Evolutionary conservation across 1,140 invertebrate genomes (phyloP), one percentile per base, ranked within the genome.

Genomic region (Theocolax elegans): DNA sequence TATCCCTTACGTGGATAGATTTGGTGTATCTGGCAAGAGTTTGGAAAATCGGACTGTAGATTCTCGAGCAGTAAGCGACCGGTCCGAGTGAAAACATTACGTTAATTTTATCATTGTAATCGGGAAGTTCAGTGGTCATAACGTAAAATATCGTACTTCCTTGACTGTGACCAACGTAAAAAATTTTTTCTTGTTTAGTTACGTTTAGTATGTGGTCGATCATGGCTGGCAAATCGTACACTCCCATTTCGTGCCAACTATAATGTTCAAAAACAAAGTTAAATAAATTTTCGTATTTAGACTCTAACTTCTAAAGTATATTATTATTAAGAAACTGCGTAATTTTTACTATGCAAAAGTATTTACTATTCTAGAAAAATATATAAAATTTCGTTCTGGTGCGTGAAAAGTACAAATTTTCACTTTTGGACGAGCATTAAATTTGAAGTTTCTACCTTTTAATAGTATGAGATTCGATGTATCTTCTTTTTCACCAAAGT

Each of bases 121-220:
- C 85, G 0, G 89, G 87, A 51, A 79, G 76, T 25, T 81, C 75
- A 23, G 86, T 82, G 27, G 87, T 76, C 73, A 88, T 75, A 1
- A 87, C 83, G 53, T 87, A 83, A n/a, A 88, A 79, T 12, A 87
- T 75, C 0, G 88, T 87, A 1, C 89, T 91, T 8, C 92, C 92
- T 86, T 93, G 91, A 0, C 91, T 92, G 77, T 90, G 89, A 2
- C 87, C 88, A 3, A 88, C 74, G 72, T 91, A 92, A 65, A 84
- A 86, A 2, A 92, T 44, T 58, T 88, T 78, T 12, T 77, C 64
- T n/a, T 81, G 75, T 1, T 81, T 78, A 1, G 90, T 90, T 12
- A 76, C 53, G 1, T 85, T 75, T 15, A 90, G 71, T 10, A 89
- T 83, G 60, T 75, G 59, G 8, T 54, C 38, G n/a, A 76, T 76